Base-by-base conservation (phyloP, 2,113 vertebrate genomes). In the Calonectris borealis region DNA sequence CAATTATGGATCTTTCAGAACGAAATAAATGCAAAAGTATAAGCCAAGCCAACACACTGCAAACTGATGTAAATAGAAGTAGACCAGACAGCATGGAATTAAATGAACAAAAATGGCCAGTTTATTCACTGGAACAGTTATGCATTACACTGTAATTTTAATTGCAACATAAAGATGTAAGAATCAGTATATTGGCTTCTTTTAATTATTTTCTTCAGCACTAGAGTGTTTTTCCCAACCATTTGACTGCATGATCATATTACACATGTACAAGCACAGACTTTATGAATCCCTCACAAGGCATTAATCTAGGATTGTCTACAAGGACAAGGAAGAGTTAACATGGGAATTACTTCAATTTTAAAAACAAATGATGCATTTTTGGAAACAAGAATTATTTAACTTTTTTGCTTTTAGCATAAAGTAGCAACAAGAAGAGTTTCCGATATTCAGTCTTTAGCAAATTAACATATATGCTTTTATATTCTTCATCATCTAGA, bases 71-170 rank as follows among this genome's bases (percentile, higher is more conserved):
- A 76, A 90, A 96, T 0, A 88, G 52, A 96, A 92, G 85, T 10
- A 96, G 95, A 96, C 94, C 68, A 97, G 64, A 90, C 96, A 95
- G 68, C 93, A 95, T 25, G 55, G 81, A 88, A 79, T 96, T 97
- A 98, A 98, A 98, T 96, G 98, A 98, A 98, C 97, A 97, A 98
- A 98, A 97, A 97, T 93, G 95, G 96, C 97, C 97, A 96, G 96
- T 98, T 98, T 98, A 98, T 98, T 98, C 97, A 97, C 97, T 98
- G 97, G 97, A 98, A 98, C 96, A 96, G 87, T 97, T 98, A 98
- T 96, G 96, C 94, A 98, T 98, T 98, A 98, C 98, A 98, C 94
- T 95, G 97, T 97, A 97, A 97, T 97, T 96, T 97, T 96, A 97
- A 96, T 96, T 96, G 94, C 88, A 98, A 98, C 96, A 97, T 97